Base-by-base conservation (phyloP, 2,888 invertebrate genomes). In the Drosophila mayaguana region DNA sequence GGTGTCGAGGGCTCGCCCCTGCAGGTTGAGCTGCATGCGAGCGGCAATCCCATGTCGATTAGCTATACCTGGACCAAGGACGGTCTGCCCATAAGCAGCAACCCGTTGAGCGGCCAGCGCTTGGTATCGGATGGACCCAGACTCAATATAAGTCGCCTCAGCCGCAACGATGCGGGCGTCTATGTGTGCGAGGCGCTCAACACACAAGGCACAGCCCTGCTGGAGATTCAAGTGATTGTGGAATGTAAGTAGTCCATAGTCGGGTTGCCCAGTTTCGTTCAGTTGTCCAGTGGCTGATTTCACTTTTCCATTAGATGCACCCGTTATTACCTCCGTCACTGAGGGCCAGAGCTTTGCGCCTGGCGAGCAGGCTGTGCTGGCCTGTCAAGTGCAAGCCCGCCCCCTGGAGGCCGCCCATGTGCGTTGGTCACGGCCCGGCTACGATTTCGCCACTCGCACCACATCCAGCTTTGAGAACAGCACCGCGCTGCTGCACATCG, bases 21-120 rank as follows among this genome's bases (percentile, higher is more conserved):
- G 70, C 91, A 88, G 25, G 83, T 92, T 60, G 91, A 92, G 51
- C 80, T 92, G n/a, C 83, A 91, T 66, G 92, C 92, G 45, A 89
- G 80, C 36, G 92, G 90, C 34, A 92, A 92, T 81, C 92, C 92
- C 45, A 91, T 91, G 91, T 65, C 88, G n/a, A 92, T 92, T 76
- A 90, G 91, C 51, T 92, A 91, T 48, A 91, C 92, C 61, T 92
- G 92, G 92, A 92, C 91, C 38, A 92, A 91, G 81, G 90, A 92
- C 63, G 92, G 92, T 28, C 79, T 92, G 56, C 92, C 92, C 57
- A 92, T 92, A 60, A 91, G 88, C 80, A 88, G 82, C 77, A 91
- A 88, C 20, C 64, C 75, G 11, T 57, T 81, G 28, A 88, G 85
- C 34, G 90, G 90, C 1, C 91, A 92, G 59, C 87, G 92, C 22